phyloP scores from a whole-genome alignment of 2,888 invertebrate genomes.

The Crossocerus cetratus region DNA sequence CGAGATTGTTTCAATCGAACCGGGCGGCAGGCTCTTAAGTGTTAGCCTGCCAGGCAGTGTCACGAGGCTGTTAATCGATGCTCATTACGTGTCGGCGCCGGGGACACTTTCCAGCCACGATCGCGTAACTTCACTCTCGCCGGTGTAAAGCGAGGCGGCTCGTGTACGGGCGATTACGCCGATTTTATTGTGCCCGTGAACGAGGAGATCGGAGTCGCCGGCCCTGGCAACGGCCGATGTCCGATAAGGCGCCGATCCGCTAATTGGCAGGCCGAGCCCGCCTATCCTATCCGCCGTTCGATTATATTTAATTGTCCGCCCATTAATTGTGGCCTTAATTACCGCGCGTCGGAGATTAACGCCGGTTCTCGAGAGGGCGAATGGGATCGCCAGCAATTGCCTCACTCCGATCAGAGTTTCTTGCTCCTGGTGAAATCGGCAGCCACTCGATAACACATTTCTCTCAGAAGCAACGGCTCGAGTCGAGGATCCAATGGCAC shows the following conservation, averaged over 20 bases:
- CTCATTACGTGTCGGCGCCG: constrained; percentile 37
- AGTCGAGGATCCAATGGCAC: no score
- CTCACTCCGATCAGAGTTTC: no score
- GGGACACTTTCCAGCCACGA: constrained; percentile 4
- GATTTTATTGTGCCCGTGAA: constrained; percentile 55
- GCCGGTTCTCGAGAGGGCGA: no score
- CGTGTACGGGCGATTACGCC: constrained; percentile 33
- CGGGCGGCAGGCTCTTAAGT: no score
- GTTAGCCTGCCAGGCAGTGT: neutral
- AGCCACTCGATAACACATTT: no score
- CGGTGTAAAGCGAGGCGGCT: neutral
- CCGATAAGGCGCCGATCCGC: constrained; percentile 65
- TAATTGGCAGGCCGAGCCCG: constrained; percentile 62
- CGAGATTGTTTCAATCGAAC: no score
- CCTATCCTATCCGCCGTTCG: constrained; percentile 52
- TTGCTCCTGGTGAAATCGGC: no score
- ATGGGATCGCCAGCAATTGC: no score
- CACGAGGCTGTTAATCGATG: constrained; percentile 42
- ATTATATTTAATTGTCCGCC: constrained; percentile 67
- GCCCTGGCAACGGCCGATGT: constrained; percentile 41
- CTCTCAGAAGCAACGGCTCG: no score
- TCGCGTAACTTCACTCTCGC: constrained; percentile 18
- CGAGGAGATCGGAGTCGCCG: constrained; percentile 34
- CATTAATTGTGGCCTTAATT: constrained; percentile 67
- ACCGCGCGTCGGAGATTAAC: constrained; percentile 20